Base-by-base conservation (phyloP, 2,797 vertebrate species). In the Diplodus puntazzo region DNA sequence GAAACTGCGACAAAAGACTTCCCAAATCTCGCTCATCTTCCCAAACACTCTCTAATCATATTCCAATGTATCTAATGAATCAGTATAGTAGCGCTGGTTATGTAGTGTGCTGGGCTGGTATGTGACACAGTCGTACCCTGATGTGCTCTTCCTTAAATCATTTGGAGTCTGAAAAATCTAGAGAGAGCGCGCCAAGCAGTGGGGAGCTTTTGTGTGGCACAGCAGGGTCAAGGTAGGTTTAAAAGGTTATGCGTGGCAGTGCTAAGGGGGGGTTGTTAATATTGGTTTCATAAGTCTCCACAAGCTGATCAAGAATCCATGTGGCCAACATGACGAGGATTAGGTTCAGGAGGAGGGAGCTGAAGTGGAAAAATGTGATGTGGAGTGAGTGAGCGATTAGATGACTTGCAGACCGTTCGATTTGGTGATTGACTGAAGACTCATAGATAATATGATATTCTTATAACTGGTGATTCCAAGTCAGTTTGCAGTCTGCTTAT, bases 251-350 rank as follows among this genome's bases (percentile, higher is more conserved):
- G 54, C 21, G 23, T 55, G 69, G 76, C 71, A 59, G 48, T 11
- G 6, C 16, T 3, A 39, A 30, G 34, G n/a, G 76, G 80, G 68
- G 66, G 63, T 59, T 52, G 64, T 60, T 75, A 59, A 84, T 73
- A 46, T 83, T 81, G 68, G 75, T 81, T 83, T 88, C 69, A 63
- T 73, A 42, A 87, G 57, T 79, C 80, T 79, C 13, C 69, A 57
- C 74, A 87, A 91, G 88, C 82, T 86, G 80, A 88, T 83, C 80
- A 82, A 62, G 78, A 65, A 1, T 88, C 61, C 80, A 80, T 85
- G 84, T 74, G 75, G 87, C 34, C 73, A 54, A 77, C 85, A 84
- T 83, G 77, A 87, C 1, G 43, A 70, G 80, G 79, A 89, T 91
- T 88, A 89, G 18, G 17, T 65, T 60, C 21, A 77, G 58, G 66